Evolutionary conservation across 1,140 invertebrate species (phyloP).

Genomic region (Bombus pascuorum): DNA sequence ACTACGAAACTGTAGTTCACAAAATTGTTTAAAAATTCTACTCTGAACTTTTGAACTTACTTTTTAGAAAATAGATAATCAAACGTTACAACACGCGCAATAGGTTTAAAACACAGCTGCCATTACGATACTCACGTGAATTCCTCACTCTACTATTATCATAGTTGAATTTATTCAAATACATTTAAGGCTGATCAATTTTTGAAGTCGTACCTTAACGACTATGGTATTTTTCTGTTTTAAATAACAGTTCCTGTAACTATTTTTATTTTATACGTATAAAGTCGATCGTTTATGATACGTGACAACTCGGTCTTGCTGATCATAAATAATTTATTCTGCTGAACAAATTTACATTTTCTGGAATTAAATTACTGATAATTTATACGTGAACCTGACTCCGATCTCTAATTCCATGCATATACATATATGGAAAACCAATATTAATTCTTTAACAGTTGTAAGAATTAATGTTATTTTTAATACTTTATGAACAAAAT

Average conservation of each 20-base stretch:
- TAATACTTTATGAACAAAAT: too few relatives aligned
- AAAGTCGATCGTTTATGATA: not conserved
- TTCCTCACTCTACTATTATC: not conserved
- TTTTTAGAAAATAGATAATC: not conserved
- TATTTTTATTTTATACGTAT: not conserved
- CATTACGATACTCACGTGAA: not conserved
- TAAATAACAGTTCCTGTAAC: not conserved
- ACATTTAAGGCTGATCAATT: not conserved
- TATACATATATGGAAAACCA: too few relatives aligned
- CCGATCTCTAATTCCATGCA: not conserved
- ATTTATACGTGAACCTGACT: not conserved
- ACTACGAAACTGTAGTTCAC: not conserved
- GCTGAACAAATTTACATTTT: not conserved
- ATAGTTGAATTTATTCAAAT: not conserved
- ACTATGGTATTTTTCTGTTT: not conserved
- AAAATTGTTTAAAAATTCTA: not conserved
- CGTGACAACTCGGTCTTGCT: not conserved
- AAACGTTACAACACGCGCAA: not conserved
- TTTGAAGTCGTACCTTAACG: not conserved
- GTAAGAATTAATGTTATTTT: not conserved
- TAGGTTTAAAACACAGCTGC: slow-evolving; percentile 30
- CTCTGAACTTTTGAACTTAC: not conserved
- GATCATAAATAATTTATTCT: not conserved
- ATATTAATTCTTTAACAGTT: not conserved
- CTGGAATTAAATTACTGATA: not conserved